phyloP scores from a whole-genome alignment of 2,888 invertebrate species.

The Calliphora vomitoria region DNA sequence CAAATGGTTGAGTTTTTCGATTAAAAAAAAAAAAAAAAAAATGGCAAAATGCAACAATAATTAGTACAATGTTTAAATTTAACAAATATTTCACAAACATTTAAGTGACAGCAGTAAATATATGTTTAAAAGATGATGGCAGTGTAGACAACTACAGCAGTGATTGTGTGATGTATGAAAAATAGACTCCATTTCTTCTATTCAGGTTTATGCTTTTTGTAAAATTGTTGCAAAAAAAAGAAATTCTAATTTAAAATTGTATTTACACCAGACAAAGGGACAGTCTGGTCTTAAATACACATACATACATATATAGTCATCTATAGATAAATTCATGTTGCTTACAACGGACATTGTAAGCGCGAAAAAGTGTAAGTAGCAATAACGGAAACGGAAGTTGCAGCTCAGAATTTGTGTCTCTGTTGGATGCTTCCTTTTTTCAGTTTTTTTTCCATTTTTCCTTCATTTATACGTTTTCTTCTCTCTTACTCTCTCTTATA shows the following conservation, averaged over 20 bases:
- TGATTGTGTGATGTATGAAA: slow-evolving; percentile 22
- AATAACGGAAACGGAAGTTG: slow-evolving; percentile 75
- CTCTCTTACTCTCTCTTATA: neutral
- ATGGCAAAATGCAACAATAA: slow-evolving; percentile 55
- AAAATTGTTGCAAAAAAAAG: neutral
- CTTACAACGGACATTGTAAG: slow-evolving; percentile 71
- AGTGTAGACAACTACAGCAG: slow-evolving; percentile 8
- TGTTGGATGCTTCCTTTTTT: slow-evolving; percentile 46
- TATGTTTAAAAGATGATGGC: slow-evolving; percentile 24
- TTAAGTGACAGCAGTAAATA: slow-evolving; percentile 48
- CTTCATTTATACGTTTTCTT: slow-evolving; percentile 2
- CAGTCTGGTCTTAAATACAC: slow-evolving; percentile 43
- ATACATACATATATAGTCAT: neutral
- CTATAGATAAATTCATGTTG: slow-evolving; percentile 43
- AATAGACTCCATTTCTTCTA: neutral
- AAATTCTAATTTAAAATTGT: slow-evolving; percentile 38
- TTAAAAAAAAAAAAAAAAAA: neutral
- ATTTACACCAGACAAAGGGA: slow-evolving; percentile 44
- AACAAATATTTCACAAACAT: slow-evolving; percentile 64
- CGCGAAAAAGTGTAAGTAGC: slow-evolving; percentile 73
- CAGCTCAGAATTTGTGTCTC: slow-evolving; percentile 72
- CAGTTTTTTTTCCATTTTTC: slow-evolving; percentile 1
- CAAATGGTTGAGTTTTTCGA: slow-evolving; percentile 55
- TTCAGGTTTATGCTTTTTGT: neutral
- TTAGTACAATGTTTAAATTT: slow-evolving; percentile 61